These are phyloP conservation scores for Axis porcinus DNA, from an alignment of 2,113 vertebrate species.

Conservation along the genomic window DNA sequence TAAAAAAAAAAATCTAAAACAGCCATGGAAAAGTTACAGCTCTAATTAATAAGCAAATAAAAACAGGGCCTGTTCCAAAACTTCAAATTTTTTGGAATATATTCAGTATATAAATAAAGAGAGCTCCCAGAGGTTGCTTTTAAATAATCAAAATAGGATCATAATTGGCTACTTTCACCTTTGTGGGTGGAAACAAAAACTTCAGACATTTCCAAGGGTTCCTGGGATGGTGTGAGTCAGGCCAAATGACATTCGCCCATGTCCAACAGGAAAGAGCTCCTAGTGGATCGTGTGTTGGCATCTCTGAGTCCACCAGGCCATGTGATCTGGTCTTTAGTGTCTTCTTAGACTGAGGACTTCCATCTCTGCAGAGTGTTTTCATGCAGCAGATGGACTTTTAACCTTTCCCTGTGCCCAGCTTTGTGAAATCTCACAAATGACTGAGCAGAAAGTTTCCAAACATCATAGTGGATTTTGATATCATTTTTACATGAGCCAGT, in stretches of 20 bases:
- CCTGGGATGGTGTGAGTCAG: background rate
- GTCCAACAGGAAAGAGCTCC: background rate
- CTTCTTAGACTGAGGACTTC: background rate
- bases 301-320: background rate
- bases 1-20: background rate
- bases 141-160: background rate
- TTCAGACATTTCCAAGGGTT: background rate
- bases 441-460: background rate
- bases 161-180: background rate
- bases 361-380: background rate
- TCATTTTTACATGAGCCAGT: background rate
- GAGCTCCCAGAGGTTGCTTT: background rate
- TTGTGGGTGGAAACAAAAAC: slow-evolving; percentile 8
- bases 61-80: background rate
- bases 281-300: background rate
- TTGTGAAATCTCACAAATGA: background rate
- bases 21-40: background rate
- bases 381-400: background rate
- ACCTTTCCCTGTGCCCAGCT: background rate
- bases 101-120: background rate
- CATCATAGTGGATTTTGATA: background rate
- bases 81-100: background rate
- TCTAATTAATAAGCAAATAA: background rate
- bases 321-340: background rate
- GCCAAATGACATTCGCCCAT: background rate